Percentiles rank a stretch among this genome's conserved stretches.
Evolutionary conservation across 1,140 invertebrate genomes (phyloP).

Genomic region (Drosophila lacteicornis): DNA sequence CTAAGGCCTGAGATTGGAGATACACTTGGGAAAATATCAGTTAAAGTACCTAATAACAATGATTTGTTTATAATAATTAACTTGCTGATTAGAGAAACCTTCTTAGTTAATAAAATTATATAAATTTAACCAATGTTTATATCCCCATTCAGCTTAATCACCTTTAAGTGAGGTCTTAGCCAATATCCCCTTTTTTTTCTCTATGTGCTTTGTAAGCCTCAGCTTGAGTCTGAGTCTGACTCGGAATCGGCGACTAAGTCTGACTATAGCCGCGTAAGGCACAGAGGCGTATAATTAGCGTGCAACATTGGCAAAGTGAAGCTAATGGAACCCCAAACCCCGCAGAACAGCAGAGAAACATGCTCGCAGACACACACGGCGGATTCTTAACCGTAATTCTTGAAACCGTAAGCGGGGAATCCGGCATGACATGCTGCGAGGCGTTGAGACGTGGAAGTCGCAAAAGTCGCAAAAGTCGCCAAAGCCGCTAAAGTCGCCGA

Average conservation of each 20-base stretch:
- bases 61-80: no score
- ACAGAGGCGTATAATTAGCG: constrained; percentile 81
- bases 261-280: constrained; percentile 71
- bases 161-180: not conserved
- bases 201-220: not conserved
- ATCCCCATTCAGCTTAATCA: no score
- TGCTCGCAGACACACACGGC: constrained; percentile 21
- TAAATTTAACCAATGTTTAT: not conserved
- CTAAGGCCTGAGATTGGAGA: not conserved
- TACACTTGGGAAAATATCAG: not conserved
- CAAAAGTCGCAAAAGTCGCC: not conserved
- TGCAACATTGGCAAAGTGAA: constrained; percentile 73
- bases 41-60: no score
- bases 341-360: constrained; percentile 29
- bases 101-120: no score
- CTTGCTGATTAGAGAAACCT: no score
- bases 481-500: not conserved
- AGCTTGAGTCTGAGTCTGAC: constrained; percentile 7
- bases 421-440: constrained; percentile 36
- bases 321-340: constrained; percentile 37
- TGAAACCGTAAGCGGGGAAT: constrained; percentile 55
- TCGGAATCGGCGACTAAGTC: constrained; percentile 30
- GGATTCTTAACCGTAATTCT: constrained; percentile 49
- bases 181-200: not conserved
- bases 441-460: constrained; percentile 11